These are phyloP conservation scores for Magallana angulata DNA, from an alignment of 1,140 invertebrate species.

Conservation along the genomic window DNA sequence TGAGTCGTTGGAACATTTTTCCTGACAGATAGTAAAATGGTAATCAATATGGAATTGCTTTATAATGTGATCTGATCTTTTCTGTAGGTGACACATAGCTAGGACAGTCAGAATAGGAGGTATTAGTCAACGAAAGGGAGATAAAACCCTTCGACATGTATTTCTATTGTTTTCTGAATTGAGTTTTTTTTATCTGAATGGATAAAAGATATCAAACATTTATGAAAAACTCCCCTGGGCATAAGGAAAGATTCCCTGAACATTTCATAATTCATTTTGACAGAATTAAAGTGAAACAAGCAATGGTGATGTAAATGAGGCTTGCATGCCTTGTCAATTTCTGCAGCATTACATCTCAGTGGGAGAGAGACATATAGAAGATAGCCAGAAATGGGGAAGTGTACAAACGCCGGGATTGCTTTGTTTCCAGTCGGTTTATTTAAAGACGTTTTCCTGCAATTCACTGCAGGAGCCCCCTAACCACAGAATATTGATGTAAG, in stretches of 20 bases:
- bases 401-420: background rate
- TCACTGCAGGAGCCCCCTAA: background rate
- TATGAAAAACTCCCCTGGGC: too few relatives aligned
- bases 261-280: too few relatives aligned
- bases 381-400: background rate
- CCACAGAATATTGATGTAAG: conserved; percentile 19
- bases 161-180: too few relatives aligned
- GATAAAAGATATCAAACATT: too few relatives aligned
- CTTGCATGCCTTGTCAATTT: conserved; percentile 22
- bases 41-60: background rate
- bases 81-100: background rate
- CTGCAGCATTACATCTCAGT: conserved; percentile 8
- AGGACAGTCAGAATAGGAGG: too few relatives aligned
- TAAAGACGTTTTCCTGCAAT: conserved; percentile 27
- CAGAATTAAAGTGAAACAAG: too few relatives aligned
- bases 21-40: background rate
- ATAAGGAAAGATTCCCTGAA: too few relatives aligned
- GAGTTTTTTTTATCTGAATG: too few relatives aligned
- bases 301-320: background rate
- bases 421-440: conserved; percentile 31
- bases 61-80: background rate
- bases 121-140: too few relatives aligned
- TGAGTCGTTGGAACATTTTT: background rate
- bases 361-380: background rate
- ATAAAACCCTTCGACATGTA: too few relatives aligned